phyloP scores from a whole-genome alignment of 2,113 vertebrate genomes.

The Calypte anna region DNA sequence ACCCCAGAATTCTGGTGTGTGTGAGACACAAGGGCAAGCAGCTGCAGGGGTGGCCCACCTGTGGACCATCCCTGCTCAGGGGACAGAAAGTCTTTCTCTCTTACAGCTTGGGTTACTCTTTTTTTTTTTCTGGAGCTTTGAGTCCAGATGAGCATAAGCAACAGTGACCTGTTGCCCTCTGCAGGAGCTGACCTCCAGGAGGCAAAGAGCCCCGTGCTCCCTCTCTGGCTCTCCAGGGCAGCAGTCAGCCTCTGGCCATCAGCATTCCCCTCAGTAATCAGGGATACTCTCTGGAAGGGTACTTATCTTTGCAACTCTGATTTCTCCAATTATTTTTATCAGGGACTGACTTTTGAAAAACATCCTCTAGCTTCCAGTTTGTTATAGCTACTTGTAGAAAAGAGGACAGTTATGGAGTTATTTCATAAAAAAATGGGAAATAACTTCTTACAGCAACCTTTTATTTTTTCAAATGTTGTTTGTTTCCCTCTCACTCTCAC shows the following conservation, averaged over 20 bases:
- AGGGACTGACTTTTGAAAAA: slow-evolving; percentile 39
- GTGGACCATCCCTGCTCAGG: neutral
- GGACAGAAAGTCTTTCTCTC: neutral
- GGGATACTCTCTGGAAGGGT: slow-evolving; percentile 4
- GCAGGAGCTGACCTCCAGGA: neutral
- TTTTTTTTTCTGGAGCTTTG: neutral
- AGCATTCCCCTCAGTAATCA: neutral
- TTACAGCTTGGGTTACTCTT: neutral
- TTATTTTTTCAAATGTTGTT: neutral
- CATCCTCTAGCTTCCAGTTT: neutral
- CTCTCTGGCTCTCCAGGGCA: neutral
- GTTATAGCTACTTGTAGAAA: neutral
- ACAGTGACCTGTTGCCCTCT: neutral
- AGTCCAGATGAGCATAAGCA: neutral
- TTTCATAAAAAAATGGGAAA: slow-evolving; percentile 1
- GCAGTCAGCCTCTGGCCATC: neutral
- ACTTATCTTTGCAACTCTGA: slow-evolving; percentile 3
- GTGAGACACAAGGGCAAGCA: neutral
- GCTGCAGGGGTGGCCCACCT: neutral
- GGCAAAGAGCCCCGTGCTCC: neutral
- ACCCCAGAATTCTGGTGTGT: neutral
- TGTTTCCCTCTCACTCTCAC: neutral
- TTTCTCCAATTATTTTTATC: slow-evolving; percentile 16
- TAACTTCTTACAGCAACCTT: neutral
- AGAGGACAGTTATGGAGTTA: neutral